Evolutionary conservation across 92 coral and sea anemone species (phyloP), one percentile per base, ranked within the genome.

Genomic region (Parazoanthus atlanticus): DNA sequence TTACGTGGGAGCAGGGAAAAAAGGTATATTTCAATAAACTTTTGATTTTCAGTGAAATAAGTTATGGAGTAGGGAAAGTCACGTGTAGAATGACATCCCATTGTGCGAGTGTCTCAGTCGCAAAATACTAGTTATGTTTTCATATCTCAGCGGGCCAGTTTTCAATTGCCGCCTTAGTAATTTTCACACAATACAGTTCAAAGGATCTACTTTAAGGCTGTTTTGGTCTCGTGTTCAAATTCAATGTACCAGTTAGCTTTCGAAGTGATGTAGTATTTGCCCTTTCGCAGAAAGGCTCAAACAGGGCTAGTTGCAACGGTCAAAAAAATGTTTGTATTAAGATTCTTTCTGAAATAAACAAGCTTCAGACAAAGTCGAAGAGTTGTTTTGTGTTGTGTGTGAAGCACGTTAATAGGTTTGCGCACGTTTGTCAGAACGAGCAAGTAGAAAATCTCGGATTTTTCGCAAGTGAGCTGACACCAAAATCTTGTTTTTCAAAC

Each of bases 171-270:
- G 61, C 61, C 61, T 6, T 52, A 6, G 67, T 13, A 58, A 58
- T 2, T 58, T 4, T 58, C 7, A 58, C 23, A 58, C 2, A n/a
- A 58, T 3, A n/a, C 3, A 58, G 67, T 58, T 13, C 13, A 58
- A 3, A 17, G 21, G 23, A 58, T 58, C 67, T n/a, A 58, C 67
- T 58, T 58, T 58, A 58, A 58, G 23, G 1, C 3, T 58, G 13
- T 58, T 58, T 58, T 12, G 23, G 67, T 58, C 67, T n/a, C 67
- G 67, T 58, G 23, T 58, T n/a, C 23, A 58, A 58, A 58, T 58
- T 58, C 67, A 58, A 58, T 58, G 67, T 58, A 58, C 67, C 67
- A 58, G 67, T 58, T 58, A n/a, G n/a, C n/a, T n/a, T n/a, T n/a
- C n/a, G n/a, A n/a, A n/a, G n/a, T n/a, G 5, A n/a, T 2, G 67